phyloP scores from a whole-genome alignment of 2,888 invertebrate genomes.

The Ophonus ardosiacus region DNA sequence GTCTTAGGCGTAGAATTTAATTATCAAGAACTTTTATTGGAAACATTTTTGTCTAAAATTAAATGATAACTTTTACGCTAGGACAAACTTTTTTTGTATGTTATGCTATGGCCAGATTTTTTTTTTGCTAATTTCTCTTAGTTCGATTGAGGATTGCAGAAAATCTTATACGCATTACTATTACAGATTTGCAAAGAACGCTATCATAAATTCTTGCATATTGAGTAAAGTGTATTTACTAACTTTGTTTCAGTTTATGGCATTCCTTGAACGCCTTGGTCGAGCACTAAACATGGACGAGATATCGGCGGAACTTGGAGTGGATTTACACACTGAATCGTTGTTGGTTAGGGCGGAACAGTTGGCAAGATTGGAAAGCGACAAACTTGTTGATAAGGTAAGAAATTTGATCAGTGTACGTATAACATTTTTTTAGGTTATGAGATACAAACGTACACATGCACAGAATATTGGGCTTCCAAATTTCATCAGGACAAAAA shows the following conservation, averaged over 20 bases:
- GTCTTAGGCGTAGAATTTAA: too few species aligned
- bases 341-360: slow-evolving; percentile 92
- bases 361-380: slow-evolving; percentile 87
- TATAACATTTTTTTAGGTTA: too few species aligned
- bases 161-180: neutral
- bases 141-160: too few species aligned
- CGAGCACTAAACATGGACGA: slow-evolving; percentile 91
- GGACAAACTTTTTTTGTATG: too few species aligned
- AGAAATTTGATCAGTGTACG: neutral
- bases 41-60: too few species aligned
- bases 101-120: too few species aligned
- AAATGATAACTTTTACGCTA: too few species aligned
- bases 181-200: neutral
- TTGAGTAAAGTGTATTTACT: neutral
- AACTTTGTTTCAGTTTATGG: slow-evolving; percentile 80
- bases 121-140: too few species aligned
- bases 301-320: slow-evolving; percentile 87
- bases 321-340: slow-evolving; percentile 90
- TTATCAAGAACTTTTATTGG: too few species aligned
- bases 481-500: too few species aligned
- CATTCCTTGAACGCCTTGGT: slow-evolving; percentile 90
- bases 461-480: too few species aligned
- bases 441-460: too few species aligned
- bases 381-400: slow-evolving; percentile 90
- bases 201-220: neutral